Conservation (phyloP, 1,140 invertebrate genomes). For the Caenorhabditis briggsae region DNA sequence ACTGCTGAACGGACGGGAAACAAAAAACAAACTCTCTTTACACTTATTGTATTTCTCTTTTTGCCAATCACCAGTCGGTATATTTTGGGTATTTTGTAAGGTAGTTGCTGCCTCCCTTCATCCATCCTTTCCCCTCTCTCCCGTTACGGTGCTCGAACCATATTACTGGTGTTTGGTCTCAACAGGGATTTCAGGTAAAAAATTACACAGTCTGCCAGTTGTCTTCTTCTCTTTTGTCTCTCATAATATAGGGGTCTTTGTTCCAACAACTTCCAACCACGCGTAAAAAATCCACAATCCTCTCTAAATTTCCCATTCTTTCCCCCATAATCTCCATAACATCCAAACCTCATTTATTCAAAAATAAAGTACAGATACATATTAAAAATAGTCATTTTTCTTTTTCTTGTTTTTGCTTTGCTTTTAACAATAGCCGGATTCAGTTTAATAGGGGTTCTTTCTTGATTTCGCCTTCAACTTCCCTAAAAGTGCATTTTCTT, state of each 20-base stretch:
- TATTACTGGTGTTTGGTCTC: conserved; percentile 13
- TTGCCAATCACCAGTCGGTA: background rate
- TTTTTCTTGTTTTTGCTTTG: background rate
- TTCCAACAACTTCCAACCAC: conserved; percentile 51
- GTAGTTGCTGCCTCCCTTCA: background rate
- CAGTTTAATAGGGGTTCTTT: conserved; percentile 21
- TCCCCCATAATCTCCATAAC: background rate
- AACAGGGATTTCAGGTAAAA: conserved; percentile 36
- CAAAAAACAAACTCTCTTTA: background rate
- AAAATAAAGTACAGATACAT: conserved; percentile 9
- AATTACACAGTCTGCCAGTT: conserved; percentile 27
- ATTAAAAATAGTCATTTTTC: background rate
- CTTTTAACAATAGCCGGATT: background rate
- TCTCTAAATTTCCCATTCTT: conserved; percentile 12
- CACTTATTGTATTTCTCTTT: conserved; percentile 2
- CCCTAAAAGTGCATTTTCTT: conserved; percentile 1
- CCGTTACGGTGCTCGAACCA: background rate
- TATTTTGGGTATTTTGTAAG: background rate
- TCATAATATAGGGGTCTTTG: conserved; percentile 30
- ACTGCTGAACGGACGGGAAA: conserved; percentile 51
- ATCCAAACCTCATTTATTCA: conserved; percentile 7
- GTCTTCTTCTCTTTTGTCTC: background rate
- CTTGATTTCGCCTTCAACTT: background rate
- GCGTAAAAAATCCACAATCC: conserved; percentile 25
- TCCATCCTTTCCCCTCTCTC: background rate